Base-by-base conservation (phyloP, 2,888 invertebrate species). In the Falcaria lacertinaria region DNA sequence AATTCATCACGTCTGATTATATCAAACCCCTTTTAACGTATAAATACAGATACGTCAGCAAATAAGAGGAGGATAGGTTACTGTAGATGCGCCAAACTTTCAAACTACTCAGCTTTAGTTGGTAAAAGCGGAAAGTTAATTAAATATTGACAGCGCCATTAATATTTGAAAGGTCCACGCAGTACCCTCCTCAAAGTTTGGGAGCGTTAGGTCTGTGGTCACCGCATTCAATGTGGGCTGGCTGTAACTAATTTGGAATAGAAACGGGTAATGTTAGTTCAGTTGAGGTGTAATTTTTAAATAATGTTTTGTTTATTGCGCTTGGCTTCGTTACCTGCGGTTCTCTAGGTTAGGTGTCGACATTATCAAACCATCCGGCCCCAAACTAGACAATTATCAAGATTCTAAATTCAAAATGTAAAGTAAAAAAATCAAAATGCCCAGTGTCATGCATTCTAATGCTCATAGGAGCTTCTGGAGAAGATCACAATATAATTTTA, bases 81-180 rank as follows among this genome's bases (percentile, higher is more conserved):
- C 15, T 7, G 34, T 15, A 11, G 15, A 34, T 15, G 34, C 15
- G 34, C 34, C 15, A 34, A 34, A 36, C 19, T 25, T 37, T 37
- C 37, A 6, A 11, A 37, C 22, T 37, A 37, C 22, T 37, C 15
- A 8, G 22, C 25, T 7, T 28, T 37, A 37, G 37, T 37, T 22
- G 19, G 37, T 14, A 37, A 37, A 15, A 37, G 37, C 22, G 22
- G 37, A 37, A 25, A 37, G 37, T 37, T 25, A 37, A 37, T 37
- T 37, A 37, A 37, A 37, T 37, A 37, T 37, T 37, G 25, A 15
- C 37, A 37, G 22, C 14, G 15, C 37, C 37, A 37, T 37, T 37
- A 37, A 37, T 37, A 37, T 22, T 25, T 37, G 14, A 15, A 25
- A 25, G 22, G 14, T 25, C 5, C 25, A 8, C 5, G 15, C 22